These are phyloP conservation scores for Dasysyrphus albostriatus DNA, from an alignment of 2,888 invertebrate species.

Conservation along the genomic window DNA sequence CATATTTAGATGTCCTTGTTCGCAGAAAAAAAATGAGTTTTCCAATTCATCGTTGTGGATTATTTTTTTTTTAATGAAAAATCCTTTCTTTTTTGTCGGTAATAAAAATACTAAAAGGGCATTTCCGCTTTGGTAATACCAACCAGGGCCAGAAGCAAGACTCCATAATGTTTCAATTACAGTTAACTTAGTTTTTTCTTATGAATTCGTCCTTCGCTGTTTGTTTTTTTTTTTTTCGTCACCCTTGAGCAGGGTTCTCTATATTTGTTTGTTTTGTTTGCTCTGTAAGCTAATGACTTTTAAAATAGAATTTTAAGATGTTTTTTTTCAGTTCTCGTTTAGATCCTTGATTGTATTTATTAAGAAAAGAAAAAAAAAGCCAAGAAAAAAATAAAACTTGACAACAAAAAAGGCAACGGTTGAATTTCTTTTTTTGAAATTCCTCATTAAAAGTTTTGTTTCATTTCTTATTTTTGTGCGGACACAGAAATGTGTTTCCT, in stretches of 20 bases:
- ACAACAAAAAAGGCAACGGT: neutral
- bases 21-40: neutral
- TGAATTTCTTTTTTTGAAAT: constrained; percentile 12
- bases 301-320: constrained; percentile 36
- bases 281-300: constrained; percentile 44
- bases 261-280: constrained; percentile 22
- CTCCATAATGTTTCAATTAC: constrained; percentile 44
- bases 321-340: neutral
- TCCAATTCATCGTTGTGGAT: constrained; percentile 12
- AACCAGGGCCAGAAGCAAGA: neutral
- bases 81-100: neutral
- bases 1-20: neutral
- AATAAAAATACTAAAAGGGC: neutral
- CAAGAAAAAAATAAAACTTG: neutral
- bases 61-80: neutral
- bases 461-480: constrained; percentile 8
- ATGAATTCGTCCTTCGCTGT: neutral
- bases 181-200: constrained; percentile 23
- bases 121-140: neutral
- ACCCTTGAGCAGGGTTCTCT: constrained; percentile 12
- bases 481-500: constrained; percentile 4
- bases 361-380: neutral
- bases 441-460: constrained; percentile 31
- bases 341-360: constrained; percentile 19
- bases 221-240: neutral